These are phyloP conservation scores for Alouatta palliata DNA, from an alignment of 2,113 vertebrate genomes.

Conservation along the genomic window DNA sequence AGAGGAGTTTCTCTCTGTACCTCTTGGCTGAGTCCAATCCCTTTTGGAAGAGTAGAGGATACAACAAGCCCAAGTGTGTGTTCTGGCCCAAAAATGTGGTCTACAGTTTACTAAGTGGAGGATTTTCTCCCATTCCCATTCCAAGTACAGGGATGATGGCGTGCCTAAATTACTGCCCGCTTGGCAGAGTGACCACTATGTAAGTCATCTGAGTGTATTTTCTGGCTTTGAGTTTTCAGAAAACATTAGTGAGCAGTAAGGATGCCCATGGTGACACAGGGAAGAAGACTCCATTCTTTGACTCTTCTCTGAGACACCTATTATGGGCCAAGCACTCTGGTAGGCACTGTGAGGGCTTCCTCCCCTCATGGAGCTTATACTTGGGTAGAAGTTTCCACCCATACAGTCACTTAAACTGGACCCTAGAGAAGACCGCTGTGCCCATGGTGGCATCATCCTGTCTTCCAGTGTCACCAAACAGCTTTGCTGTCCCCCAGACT, in stretches of 20 bases:
- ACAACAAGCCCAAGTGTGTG: not conserved
- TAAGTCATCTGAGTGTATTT: not conserved
- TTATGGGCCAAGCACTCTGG: not conserved
- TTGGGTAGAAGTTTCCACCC: not conserved
- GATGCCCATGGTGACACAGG: not conserved
- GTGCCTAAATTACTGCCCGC: accelerated
- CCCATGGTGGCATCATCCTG: not conserved
- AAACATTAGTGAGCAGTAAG: not conserved
- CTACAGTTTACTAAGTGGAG: not conserved
- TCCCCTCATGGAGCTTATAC: not conserved
- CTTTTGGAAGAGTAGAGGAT: not conserved
- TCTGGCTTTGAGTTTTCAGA: not conserved
- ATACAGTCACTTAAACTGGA: not conserved
- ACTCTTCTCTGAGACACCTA: not conserved
- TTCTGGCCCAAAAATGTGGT: not conserved
- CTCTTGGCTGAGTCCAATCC: not conserved
- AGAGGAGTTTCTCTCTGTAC: not conserved
- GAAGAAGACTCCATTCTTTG: no score
- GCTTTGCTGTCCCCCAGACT: no score
- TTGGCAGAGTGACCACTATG: not conserved
- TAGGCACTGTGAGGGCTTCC: not conserved
- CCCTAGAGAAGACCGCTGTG: not conserved
- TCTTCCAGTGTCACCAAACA: no score
- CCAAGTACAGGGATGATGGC: not conserved
- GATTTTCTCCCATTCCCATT: not conserved